These are phyloP conservation scores for Charadrius vociferus DNA, from an alignment of 2,113 vertebrate genomes.

Conservation along the genomic window DNA sequence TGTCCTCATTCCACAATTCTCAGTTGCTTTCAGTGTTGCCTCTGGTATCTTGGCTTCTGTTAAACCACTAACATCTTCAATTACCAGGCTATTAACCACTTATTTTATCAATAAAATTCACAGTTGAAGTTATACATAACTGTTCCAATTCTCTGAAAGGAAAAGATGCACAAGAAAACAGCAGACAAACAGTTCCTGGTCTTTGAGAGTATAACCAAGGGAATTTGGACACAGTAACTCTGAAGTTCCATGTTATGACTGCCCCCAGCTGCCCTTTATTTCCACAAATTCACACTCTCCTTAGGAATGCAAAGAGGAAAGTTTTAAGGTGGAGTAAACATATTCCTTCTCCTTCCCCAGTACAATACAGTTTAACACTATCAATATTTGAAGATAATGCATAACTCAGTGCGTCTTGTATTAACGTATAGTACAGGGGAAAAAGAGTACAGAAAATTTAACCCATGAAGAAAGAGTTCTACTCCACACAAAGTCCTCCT, in stretches of 20 bases:
- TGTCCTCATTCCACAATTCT: background rate
- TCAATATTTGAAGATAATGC: background rate
- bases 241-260: background rate
- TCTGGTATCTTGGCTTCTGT: background rate
- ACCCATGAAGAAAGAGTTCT: background rate
- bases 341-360: background rate
- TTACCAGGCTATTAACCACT: background rate
- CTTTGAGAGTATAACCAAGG: background rate
- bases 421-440: background rate
- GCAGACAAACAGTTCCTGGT: background rate
- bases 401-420: background rate
- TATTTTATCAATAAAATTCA: background rate
- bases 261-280: background rate
- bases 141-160: background rate
- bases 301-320: background rate
- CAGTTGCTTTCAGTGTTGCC: background rate
- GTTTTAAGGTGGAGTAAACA: background rate
- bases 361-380: background rate
- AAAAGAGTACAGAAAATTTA: background rate
- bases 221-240: background rate
- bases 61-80: background rate
- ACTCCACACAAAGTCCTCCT: background rate
- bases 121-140: background rate
- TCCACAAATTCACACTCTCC: background rate
- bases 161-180: background rate